A percentile compares a stretch with the other conserved stretches of the same genome.
Evolutionary conservation across 2,888 invertebrate species (phyloP).

Genomic region (Lasioglossum vierecki): DNA sequence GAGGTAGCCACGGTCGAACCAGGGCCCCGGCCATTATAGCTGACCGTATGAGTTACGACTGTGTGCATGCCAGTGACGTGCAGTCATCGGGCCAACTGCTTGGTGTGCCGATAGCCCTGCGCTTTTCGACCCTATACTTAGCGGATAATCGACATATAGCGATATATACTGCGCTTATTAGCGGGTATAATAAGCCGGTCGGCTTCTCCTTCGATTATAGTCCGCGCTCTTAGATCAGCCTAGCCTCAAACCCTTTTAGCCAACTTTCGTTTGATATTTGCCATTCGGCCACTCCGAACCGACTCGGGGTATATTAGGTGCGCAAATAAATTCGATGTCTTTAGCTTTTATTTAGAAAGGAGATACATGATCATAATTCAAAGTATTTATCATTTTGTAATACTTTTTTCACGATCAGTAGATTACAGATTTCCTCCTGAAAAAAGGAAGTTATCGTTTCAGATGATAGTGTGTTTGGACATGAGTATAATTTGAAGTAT

Average conservation of each 20-base stretch:
- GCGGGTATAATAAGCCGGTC: conserved; percentile 77
- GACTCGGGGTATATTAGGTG: neutral
- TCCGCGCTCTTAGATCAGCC: neutral
- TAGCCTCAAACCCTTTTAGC: neutral
- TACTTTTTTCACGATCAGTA: too few species aligned
- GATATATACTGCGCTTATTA: conserved; percentile 82
- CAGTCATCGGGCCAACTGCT: conserved; percentile 77
- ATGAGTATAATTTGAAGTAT: too few species aligned
- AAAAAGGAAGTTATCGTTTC: too few species aligned
- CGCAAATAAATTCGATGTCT: neutral
- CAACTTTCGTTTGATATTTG: neutral
- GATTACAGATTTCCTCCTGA: too few species aligned
- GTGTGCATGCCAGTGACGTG: conserved; percentile 78
- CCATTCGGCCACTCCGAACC: neutral
- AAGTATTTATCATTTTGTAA: too few species aligned
- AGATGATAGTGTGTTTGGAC: too few species aligned
- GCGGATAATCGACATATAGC: conserved; percentile 79
- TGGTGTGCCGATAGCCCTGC: conserved; percentile 70
- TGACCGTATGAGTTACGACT: conserved; percentile 79
- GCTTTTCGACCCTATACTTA: conserved; percentile 79
- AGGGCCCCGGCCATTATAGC: conserved; percentile 61
- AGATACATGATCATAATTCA: neutral
- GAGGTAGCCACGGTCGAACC: conserved; percentile 19
- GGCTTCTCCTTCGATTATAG: conserved; percentile 48
- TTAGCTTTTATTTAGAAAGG: neutral